phyloP scores from a whole-genome alignment of 23 tunicate genomes.

The Ascidia mentula region DNA sequence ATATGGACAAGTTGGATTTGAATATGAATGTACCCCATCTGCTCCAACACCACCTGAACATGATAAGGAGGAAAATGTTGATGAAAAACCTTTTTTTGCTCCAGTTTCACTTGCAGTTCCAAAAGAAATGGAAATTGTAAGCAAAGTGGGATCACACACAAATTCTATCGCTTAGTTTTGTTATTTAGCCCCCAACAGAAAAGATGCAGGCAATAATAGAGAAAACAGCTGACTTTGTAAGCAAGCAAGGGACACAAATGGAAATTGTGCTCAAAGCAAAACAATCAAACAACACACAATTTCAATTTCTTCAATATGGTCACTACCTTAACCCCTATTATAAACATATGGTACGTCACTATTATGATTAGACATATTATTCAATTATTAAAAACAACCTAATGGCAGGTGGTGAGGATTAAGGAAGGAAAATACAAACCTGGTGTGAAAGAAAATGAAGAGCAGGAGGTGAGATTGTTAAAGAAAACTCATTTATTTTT shows the following conservation, averaged over 20 bases:
- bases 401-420: conserved; percentile 64
- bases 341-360: conserved; percentile 87
- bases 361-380: too few relatives aligned
- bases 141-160: neutral
- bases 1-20: conserved; percentile 40
- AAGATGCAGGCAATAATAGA: conserved; percentile 97
- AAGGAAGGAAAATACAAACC: conserved; percentile 87
- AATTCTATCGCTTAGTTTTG: neutral
- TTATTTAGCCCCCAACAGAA: conserved; percentile 82
- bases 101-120: conserved; percentile 80
- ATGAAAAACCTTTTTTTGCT: conserved; percentile 75
- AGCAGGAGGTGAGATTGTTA: neutral
- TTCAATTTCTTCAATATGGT: conserved; percentile 83
- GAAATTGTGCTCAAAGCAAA: conserved; percentile 97
- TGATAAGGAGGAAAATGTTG: conserved; percentile 35
- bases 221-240: conserved; percentile 91
- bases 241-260: conserved; percentile 97
- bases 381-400: neutral
- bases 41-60: conserved; percentile 55
- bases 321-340: conserved; percentile 93
- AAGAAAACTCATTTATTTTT: neutral
- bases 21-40: conserved; percentile 42
- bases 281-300: conserved; percentile 84
- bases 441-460: conserved; percentile 23
- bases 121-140: conserved; percentile 87